Base-by-base conservation (phyloP, 1,140 invertebrate species). In the Neuroterus valhalla region DNA sequence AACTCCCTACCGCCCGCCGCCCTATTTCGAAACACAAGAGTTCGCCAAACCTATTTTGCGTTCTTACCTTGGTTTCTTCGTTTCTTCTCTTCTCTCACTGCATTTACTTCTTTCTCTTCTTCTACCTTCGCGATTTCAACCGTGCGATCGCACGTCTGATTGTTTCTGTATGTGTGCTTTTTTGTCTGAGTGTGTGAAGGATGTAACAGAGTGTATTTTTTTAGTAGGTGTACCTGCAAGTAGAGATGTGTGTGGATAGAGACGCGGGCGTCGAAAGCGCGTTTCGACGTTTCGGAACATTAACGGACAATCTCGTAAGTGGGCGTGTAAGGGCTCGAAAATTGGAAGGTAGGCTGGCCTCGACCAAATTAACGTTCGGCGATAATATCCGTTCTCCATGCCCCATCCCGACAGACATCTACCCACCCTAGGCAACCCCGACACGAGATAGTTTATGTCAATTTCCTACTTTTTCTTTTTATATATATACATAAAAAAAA, bases 261-360 rank as follows among this genome's bases (percentile, higher is more conserved):
- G 72, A 71, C 68, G 84, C 82, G 76, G 71, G 84, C 81, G 79
- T 84, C 79, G 84, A 82, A 86, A 85, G 79, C 78, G 82, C 82
- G 82, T 82, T 84, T 85, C 82, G 83, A 86, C 83, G 82, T 86
- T 88, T 87, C 81, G 81, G 81, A 85, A 85, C 85, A 87, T 88
- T 86, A 88, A 85, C 87, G 85, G 85, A 88, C 86, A 88, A 90
- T 87, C 87, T 87, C 84, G 82, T 86, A 87, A 88, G 87, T 89
- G 89, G 89, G 89, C 89, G 89, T 89, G 89, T 89, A 85, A 88
- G 85, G 85, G 83, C 83, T 86, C 83, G 89, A 89, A 89, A 90
- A 90, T 90, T 90, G 89, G 89, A 89, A 89, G 89, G 88, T 88
- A 88, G 89, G 88, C 85, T 80, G 88, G 85, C 84, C 87, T 85